Conservation (phyloP, 30 jellyfish, hydroid and myxozoan genomes). For the Rhopilema esculentum region DNA sequence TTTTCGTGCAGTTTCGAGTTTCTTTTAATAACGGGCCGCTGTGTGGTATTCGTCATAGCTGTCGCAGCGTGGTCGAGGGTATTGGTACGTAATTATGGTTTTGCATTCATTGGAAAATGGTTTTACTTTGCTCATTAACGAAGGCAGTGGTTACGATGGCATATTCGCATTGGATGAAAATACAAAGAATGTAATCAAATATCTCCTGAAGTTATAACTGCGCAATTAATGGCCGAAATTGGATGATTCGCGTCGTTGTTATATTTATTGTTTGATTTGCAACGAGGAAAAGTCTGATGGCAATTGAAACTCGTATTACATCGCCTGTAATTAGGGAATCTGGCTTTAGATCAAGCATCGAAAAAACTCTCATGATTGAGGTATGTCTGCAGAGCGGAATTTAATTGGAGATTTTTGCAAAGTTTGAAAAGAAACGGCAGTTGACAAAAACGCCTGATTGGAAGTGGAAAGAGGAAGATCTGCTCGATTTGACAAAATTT, state of each 20-base stretch:
- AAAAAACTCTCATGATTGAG: too few species aligned
- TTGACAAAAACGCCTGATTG: not conserved
- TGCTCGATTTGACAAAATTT: not conserved
- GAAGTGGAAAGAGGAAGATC: not conserved
- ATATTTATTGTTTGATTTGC: not conserved
- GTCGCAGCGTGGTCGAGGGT: not conserved
- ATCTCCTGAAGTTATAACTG: not conserved
- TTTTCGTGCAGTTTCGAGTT: not conserved
- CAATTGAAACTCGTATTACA: not conserved
- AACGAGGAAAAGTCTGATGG: not conserved
- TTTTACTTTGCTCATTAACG: not conserved
- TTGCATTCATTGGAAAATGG: not conserved
- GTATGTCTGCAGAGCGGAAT: too few species aligned
- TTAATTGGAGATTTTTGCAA: too few species aligned
- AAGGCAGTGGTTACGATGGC: not conserved
- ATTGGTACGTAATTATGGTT: not conserved
- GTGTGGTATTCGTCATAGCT: not conserved
- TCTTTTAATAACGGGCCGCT: not conserved
- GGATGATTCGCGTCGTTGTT: not conserved
- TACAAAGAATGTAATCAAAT: not conserved
- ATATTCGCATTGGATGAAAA: not conserved
- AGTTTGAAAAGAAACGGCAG: too few species aligned
- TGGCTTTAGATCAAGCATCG: not conserved
- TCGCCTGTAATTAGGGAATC: not conserved
- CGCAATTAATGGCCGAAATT: not conserved